Base-by-base conservation (phyloP, 1,140 invertebrate species). In the Philaenus spumarius region DNA sequence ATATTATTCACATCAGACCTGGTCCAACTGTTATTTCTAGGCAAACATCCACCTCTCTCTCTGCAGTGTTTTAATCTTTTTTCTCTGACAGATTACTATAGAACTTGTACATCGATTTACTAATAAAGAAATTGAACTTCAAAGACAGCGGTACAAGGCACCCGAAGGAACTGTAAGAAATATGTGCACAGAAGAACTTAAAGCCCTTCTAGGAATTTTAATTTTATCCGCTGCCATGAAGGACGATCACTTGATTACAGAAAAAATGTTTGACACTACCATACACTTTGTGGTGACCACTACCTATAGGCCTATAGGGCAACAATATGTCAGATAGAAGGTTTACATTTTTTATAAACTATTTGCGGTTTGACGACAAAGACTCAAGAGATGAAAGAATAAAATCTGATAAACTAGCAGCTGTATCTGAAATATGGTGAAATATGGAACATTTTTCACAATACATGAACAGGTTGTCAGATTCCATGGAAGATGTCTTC, bases 401-500 rank as follows among this genome's bases (percentile, higher is more conserved):
- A 43, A 43, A 58, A 55, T 23, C 51, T 4, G 60, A 64, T 51
- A 64, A 68, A 59, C 43, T 66, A 53, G 66, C 65, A 19, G 53
- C 68, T 39, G 65, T 70, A 7, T 23, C 46, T 12, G 47, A 62
- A 39, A 45, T 69, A 45, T 68, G 66, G 63, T 50, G 55, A 59
- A 55, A n/a, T 57, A 66, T 7, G 60, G 68, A 19, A 30, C 56
- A 45, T 65, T 64, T 47, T 51, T 65, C 0, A 65, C 64, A 22
- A 65, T 73, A 39, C 70, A 74, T 62, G 71, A 75, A 61, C 66
- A 68, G 23, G 59, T 75, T 6, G 50, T 75, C 1, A 50, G 63
- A 20, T 77, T 76, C 66, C 52, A 71, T 37, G 75, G 72, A 14
- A 30, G 67, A 11, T 74, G 71, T 55, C 58, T 55, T 37, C 73